Conservation (phyloP, 2,888 invertebrate genomes). For the Cheilosia soror region DNA sequence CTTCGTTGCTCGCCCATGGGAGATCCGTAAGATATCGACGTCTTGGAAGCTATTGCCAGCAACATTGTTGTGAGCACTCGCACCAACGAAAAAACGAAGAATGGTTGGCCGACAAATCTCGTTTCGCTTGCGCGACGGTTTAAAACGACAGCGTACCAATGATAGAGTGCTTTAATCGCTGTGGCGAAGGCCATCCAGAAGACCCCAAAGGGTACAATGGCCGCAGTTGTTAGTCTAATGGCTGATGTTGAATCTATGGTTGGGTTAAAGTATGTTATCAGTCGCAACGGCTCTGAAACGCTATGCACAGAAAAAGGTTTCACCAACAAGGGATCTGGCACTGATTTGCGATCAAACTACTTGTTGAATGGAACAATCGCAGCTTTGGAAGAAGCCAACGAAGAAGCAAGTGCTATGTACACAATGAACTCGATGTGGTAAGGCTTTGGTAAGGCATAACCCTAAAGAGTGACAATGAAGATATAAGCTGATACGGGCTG, state of each 20-base stretch:
- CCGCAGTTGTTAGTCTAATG: slow-evolving; percentile 94
- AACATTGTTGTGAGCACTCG: slow-evolving; percentile 98
- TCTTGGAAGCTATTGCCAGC: slow-evolving; percentile 98
- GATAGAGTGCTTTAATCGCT: slow-evolving; percentile 95
- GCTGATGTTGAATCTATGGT: slow-evolving; percentile 96
- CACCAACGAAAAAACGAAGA: slow-evolving; percentile 99
- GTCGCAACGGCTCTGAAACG: slow-evolving; percentile 93
- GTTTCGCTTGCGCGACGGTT: slow-evolving; percentile 98
- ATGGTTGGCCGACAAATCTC: slow-evolving; percentile 98
- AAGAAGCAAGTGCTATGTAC: slow-evolving; percentile 98
- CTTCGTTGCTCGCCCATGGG: slow-evolving; percentile 99
- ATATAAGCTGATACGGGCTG: no score
- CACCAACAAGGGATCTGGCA: slow-evolving; percentile 88
- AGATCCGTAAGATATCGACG: slow-evolving; percentile 97
- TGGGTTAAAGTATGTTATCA: slow-evolving; percentile 96
- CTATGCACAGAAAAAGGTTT: slow-evolving; percentile 96
- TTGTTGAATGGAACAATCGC: slow-evolving; percentile 95
- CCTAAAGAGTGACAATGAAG: no score
- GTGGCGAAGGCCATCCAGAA: slow-evolving; percentile 88
- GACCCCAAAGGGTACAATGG: slow-evolving; percentile 88
- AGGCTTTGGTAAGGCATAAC: no score
- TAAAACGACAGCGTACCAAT: slow-evolving; percentile 98
- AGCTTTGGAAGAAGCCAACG: slow-evolving; percentile 88
- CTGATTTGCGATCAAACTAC: slow-evolving; percentile 95
- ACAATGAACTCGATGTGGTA: slow-evolving; percentile 95